Evolutionary conservation across 2,113 vertebrate species (phyloP).

Genomic region (Polypterus senegalus): DNA sequence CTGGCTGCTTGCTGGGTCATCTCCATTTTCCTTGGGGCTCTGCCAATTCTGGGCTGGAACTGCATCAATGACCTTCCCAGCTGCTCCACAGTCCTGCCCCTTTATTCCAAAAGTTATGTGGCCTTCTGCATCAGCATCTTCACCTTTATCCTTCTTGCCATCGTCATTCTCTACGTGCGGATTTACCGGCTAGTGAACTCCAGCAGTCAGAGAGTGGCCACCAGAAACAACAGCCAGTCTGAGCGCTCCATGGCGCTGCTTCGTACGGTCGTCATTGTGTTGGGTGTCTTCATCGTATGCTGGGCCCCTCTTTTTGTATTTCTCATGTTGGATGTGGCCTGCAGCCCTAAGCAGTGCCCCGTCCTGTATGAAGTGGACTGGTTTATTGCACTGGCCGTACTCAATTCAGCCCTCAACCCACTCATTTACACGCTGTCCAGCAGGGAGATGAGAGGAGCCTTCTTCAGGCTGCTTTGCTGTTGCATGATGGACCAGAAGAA

Average conservation of each 20-base stretch:
- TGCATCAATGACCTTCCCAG: slow-evolving; percentile 34
- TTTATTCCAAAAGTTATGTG: slow-evolving; percentile 54
- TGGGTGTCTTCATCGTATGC: slow-evolving; percentile 52
- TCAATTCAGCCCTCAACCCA: slow-evolving; percentile 60
- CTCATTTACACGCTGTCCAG: slow-evolving; percentile 59
- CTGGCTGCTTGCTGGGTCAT: slow-evolving; percentile 54
- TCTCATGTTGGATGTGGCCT: slow-evolving; percentile 53
- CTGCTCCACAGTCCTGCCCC: slow-evolving; percentile 57
- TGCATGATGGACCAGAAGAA: slow-evolving; percentile 21
- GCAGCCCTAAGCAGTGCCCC: slow-evolving; percentile 37
- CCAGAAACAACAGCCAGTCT: slow-evolving; percentile 33
- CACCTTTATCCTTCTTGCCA: slow-evolving; percentile 46
- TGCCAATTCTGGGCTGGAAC: slow-evolving; percentile 60
- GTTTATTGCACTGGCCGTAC: slow-evolving; percentile 56
- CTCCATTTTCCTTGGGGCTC: slow-evolving; percentile 46
- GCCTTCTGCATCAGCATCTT: slow-evolving; percentile 59
- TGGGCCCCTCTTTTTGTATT: slow-evolving; percentile 56
- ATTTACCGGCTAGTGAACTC: slow-evolving; percentile 59
- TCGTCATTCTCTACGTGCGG: slow-evolving; percentile 54
- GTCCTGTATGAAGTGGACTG: slow-evolving; percentile 53
- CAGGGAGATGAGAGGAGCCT: slow-evolving; percentile 52
- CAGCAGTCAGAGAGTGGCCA: slow-evolving; percentile 43
- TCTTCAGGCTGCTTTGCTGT: slow-evolving; percentile 48
- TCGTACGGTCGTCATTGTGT: slow-evolving; percentile 53
- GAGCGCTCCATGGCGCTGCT: slow-evolving; percentile 51